phyloP scores from a whole-genome alignment of 2,888 invertebrate species.

The Hyposoter didymator region DNA sequence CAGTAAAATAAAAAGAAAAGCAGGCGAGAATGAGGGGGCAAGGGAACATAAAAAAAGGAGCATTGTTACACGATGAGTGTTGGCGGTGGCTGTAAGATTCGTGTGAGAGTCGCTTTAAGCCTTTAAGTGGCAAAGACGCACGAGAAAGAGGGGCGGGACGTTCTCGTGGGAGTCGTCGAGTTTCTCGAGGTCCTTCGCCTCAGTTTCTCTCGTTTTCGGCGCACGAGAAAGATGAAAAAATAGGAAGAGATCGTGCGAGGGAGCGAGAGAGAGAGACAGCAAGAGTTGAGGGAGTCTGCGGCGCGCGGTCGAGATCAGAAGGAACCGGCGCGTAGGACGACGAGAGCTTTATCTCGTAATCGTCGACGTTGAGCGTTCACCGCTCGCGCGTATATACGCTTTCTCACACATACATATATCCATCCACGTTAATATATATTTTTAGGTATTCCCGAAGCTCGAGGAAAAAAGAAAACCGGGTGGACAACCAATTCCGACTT shows the following conservation, averaged over 20 bases:
- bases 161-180: constrained; percentile 73
- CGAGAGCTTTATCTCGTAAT: constrained; percentile 78
- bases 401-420: constrained; percentile 24
- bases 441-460: constrained; percentile 38
- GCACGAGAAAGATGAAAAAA: constrained; percentile 57
- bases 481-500: constrained; percentile 58
- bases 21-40: background rate
- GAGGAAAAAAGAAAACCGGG: constrained; percentile 46
- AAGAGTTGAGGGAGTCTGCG: constrained; percentile 56
- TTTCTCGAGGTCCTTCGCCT: constrained; percentile 71
- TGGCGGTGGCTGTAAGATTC: constrained; percentile 20
- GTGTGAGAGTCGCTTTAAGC: constrained; percentile 68
- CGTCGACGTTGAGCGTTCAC: constrained; percentile 75
- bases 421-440: constrained; percentile 3
- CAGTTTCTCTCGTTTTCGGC: constrained; percentile 71
- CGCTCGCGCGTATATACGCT: constrained; percentile 44
- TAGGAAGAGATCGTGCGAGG: constrained; percentile 17
- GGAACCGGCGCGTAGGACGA: constrained; percentile 71
- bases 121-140: constrained; percentile 52
- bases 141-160: constrained; percentile 21
- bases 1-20: constrained; percentile 5
- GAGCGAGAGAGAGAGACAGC: constrained; percentile 5
- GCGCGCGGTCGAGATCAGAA: constrained; percentile 69
- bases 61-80: constrained; percentile 30
- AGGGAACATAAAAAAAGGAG: constrained; percentile 8